Percentiles rank a stretch among this genome's conserved stretches.
Evolutionary conservation across 2,113 vertebrate genomes (phyloP).

Genomic region (Gracilinanus agilis): DNA sequence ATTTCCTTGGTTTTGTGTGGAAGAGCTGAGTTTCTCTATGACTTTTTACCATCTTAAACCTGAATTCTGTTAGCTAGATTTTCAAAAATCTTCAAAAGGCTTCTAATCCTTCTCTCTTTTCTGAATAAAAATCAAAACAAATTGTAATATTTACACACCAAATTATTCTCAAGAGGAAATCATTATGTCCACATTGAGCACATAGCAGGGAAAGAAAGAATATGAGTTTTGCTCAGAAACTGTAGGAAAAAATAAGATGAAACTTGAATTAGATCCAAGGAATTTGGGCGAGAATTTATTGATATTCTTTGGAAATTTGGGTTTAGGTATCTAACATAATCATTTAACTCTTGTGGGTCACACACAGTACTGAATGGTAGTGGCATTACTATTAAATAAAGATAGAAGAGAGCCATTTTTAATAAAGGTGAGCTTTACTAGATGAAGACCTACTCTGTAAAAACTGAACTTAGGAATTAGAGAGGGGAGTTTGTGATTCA

Average conservation of each 20-base stretch:
- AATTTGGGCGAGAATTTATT: constrained; percentile 4
- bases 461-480: constrained; percentile 18
- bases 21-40: neutral
- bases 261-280: neutral
- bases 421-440: neutral
- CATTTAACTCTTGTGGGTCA: neutral
- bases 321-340: neutral
- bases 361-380: neutral
- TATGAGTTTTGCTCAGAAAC: neutral
- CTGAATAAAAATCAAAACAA: constrained; percentile 79
- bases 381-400: neutral
- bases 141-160: constrained; percentile 75
- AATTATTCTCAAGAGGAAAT: constrained; percentile 68
- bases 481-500: neutral
- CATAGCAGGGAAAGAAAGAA: neutral
- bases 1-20: neutral
- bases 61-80: constrained; percentile 63
- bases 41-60: neutral
- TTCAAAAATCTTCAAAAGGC: constrained; percentile 78
- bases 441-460: neutral
- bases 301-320: neutral
- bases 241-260: neutral
- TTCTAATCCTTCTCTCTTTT: constrained; percentile 74
- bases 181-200: neutral
- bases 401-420: neutral